phyloP scores from a whole-genome alignment of 2,797 vertebrate species.

The Ispidina lecontei region DNA sequence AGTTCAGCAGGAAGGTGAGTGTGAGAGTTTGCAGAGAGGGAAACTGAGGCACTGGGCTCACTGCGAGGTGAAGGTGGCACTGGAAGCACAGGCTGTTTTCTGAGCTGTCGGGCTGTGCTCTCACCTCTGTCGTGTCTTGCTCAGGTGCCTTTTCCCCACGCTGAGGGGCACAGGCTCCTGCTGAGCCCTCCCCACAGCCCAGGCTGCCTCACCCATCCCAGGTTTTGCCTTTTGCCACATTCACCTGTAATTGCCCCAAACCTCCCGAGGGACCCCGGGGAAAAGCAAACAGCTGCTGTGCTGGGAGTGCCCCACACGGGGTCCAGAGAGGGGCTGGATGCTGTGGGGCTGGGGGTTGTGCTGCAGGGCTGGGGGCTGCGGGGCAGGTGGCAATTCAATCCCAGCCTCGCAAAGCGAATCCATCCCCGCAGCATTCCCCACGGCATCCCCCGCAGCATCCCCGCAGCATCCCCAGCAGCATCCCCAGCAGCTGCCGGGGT shows the following conservation, averaged over 20 bases:
- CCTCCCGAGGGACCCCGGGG: not conserved
- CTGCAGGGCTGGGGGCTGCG: not conserved
- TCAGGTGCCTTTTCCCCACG: accelerated
- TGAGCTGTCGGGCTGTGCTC: not conserved
- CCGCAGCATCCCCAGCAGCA: too few species aligned
- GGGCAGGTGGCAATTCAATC: not conserved
- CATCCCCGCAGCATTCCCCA: too few species aligned
- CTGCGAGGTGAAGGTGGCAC: not conserved
- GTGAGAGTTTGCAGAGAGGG: not conserved
- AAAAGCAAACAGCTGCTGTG: not conserved
- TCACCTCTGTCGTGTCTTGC: not conserved
- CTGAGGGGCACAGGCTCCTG: not conserved
- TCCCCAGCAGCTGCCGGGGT: not conserved
- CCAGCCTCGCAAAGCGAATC: not conserved
- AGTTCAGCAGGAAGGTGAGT: not conserved
- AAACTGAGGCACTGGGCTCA: not conserved
- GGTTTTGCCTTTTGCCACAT: accelerated
- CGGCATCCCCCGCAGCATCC: not conserved
- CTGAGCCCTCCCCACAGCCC: too few species aligned
- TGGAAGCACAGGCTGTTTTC: not conserved
- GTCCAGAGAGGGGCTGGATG: not conserved
- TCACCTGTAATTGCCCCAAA: not conserved
- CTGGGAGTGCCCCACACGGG: not conserved
- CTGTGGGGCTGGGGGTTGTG: not conserved
- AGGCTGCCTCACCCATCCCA: accelerated